These are phyloP conservation scores for Idris sp. DNA, from an alignment of 1,140 invertebrate species.

Conservation along the genomic window DNA sequence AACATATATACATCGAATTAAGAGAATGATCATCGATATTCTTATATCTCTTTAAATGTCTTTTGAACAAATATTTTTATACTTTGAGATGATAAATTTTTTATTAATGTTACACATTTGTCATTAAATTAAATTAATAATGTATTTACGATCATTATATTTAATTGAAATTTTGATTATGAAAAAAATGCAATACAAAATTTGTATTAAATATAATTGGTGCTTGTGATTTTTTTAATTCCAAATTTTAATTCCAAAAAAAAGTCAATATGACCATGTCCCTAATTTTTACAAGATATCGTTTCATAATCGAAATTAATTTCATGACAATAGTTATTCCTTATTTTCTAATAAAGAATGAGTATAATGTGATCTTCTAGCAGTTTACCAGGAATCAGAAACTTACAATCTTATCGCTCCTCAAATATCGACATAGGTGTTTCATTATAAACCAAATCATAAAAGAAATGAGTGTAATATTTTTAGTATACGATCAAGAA, in stretches of 20 bases:
- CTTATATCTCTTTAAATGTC: background rate
- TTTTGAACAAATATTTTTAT: background rate
- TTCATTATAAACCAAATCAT: slow-evolving; percentile 59
- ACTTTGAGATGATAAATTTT: too few species aligned
- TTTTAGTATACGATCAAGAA: slow-evolving; percentile 52
- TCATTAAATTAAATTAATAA: too few species aligned
- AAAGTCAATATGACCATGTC: slow-evolving; percentile 31
- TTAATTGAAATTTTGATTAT: too few species aligned
- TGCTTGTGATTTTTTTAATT: too few species aligned
- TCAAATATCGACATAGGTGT: slow-evolving; percentile 67
- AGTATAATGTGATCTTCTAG: slow-evolving; percentile 54
- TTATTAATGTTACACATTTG: too few species aligned
- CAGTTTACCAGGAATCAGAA: slow-evolving; percentile 57
- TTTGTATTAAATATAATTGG: too few species aligned
- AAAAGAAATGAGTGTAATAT: slow-evolving; percentile 52
- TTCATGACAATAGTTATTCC: slow-evolving; percentile 44
- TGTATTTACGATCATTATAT: too few species aligned
- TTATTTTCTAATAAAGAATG: slow-evolving; percentile 19
- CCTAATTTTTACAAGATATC: slow-evolving; percentile 44
- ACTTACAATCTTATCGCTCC: slow-evolving; percentile 64
- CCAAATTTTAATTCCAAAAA: too few species aligned
- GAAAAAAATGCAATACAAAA: too few species aligned
- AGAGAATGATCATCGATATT: slow-evolving; percentile 14
- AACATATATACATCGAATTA: slow-evolving; percentile 16
- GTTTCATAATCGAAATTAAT: slow-evolving; percentile 41